Base-by-base conservation (phyloP, 2,888 invertebrate species). In the Pristionchus arcanus region DNA sequence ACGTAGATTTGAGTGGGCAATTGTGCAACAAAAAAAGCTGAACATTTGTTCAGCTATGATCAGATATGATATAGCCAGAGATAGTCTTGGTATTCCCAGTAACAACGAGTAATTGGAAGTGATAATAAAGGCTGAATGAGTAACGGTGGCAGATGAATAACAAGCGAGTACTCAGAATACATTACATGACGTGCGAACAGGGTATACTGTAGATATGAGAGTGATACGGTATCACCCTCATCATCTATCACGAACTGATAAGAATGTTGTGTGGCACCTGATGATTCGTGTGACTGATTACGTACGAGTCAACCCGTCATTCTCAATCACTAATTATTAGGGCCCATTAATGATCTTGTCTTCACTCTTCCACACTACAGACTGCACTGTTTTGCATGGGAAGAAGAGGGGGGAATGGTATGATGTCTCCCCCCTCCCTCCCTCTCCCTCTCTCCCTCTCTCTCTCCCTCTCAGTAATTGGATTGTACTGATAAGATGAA, bases 401-500 rank as follows among this genome's bases (percentile, higher is more conserved):
- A 28, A 15, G 68, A n/a, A 21, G 63, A 63, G 63, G 63, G 21
- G 63, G 9, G 42, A 59, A 59, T 66, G 66, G 59, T 59, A 66
- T 66, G 66, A 66, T n/a, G 28, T 13, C 25, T 25, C 66, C 28
- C 25, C 28, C 21, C 63, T 63, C 63, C 63, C 63, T 63, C 63
- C 11, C 15, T 16, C 15, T 11, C 63, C 63, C 63, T 63, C 63
- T 63, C 63, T 21, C 63, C 25, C 63, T n/a, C n/a, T n/a, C n/a
- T 31, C 21, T 66, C 66, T 28, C 66, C 11, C 34, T 2, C 68
- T 31, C 21, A 74, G 74, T 74, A 74, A 74, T 74, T 74, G 74
- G 74, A 74, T 74, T 74, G 74, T 34, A 74, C 74, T 74, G 74
- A 74, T 74, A 74, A 74, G 74, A 74, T 74, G 74, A 74, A 74